phyloP scores from a whole-genome alignment of 1,140 invertebrate genomes.

The Brachionus rotundiformis region DNA sequence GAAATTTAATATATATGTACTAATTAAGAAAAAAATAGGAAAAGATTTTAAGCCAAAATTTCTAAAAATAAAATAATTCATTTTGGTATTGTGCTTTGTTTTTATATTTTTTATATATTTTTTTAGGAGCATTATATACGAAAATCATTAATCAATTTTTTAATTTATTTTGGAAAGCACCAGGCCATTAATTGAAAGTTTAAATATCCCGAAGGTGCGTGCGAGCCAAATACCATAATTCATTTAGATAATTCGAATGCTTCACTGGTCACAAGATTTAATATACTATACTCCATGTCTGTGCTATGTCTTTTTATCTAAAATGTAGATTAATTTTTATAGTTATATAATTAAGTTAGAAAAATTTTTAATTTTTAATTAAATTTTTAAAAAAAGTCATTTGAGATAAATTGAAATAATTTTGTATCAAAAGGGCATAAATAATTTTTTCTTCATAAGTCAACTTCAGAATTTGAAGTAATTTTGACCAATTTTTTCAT shows the following conservation, averaged over 20 bases:
- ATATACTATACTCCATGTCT: neutral
- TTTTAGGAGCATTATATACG: neutral
- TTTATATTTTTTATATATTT: neutral
- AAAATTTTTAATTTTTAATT: neutral
- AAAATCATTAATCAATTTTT: conserved; percentile 17
- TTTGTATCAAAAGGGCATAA: neutral
- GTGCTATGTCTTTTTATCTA: neutral
- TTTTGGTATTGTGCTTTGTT: too few species aligned
- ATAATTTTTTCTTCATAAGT: neutral
- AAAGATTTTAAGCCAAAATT: neutral
- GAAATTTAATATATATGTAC: neutral
- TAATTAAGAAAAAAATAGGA: too few species aligned
- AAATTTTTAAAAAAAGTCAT: neutral
- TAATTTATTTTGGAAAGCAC: neutral
- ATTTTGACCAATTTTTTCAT: too few species aligned
- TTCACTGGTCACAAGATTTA: neutral
- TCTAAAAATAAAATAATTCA: too few species aligned
- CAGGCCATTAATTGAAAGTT: neutral
- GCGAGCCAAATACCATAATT: neutral
- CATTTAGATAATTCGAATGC: neutral
- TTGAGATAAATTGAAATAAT: neutral
- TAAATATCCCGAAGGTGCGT: neutral
- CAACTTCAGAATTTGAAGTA: too few species aligned
- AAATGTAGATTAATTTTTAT: conserved; percentile 5
- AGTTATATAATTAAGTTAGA: neutral